A percentile compares a stretch with the other conserved stretches of the same genome.
These are phyloP conservation scores for Montipora foliosa DNA, from an alignment of 64 coral and sea anemone genomes.

Conservation along the genomic window DNA sequence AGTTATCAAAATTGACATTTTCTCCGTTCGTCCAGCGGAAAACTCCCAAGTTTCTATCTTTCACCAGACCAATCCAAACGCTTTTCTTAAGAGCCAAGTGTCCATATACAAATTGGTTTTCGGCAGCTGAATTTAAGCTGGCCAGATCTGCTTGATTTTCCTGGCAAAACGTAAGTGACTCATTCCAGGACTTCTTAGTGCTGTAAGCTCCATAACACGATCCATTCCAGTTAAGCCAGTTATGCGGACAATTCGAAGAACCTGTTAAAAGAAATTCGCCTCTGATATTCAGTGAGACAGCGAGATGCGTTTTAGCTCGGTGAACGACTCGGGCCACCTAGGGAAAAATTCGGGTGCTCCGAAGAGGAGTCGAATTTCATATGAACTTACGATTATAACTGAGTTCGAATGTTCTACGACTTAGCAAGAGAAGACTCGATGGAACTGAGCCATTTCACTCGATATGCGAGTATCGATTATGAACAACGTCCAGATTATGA, in stretches of 20 bases:
- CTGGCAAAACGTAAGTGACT: background rate
- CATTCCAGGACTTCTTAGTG: background rate
- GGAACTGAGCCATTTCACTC: too few relatives aligned
- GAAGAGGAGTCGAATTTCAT: too few relatives aligned
- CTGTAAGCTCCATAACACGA: conserved; percentile 30
- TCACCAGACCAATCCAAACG: conserved; percentile 40
- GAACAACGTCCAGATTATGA: too few relatives aligned
- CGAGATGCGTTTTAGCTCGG: too few relatives aligned
- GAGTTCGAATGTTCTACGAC: too few relatives aligned
- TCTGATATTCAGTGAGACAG: too few relatives aligned
- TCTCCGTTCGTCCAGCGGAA: conserved; percentile 26
- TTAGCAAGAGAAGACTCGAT: too few relatives aligned
- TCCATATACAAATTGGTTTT: conserved; percentile 3
- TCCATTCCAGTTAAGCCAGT: conserved; percentile 7
- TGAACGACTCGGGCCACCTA: too few relatives aligned
- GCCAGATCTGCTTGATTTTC: conserved; percentile 16
- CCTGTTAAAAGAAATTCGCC: background rate
- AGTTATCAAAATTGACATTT: conserved; percentile 5
- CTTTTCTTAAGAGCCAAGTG: conserved; percentile 8
- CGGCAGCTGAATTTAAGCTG: conserved; percentile 7
- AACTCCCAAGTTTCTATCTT: background rate
- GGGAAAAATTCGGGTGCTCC: too few relatives aligned
- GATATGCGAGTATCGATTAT: too few relatives aligned
- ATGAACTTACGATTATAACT: too few relatives aligned
- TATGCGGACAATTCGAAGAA: background rate